Base-by-base conservation (phyloP, 2,797 vertebrate genomes). In the Monodelphis domestica region DNA sequence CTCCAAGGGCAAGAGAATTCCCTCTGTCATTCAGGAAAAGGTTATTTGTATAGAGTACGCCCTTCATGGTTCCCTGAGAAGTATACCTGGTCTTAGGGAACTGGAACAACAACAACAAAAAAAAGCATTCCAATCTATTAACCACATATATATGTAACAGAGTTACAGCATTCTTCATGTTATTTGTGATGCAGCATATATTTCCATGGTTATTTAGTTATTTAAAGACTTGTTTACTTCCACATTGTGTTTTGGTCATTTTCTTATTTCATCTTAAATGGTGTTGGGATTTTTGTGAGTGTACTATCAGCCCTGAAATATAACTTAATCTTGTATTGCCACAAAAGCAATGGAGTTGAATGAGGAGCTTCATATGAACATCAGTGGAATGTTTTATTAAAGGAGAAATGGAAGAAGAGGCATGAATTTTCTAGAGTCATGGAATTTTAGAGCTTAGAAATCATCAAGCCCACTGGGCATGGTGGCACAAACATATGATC, bases 381-480 rank as follows among this genome's bases (percentile, higher is more conserved):
- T 53, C n/a, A 3, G 70, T 63, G 78, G 93, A 93, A 45, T 84
- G 89, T 38, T 96, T 93, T 56, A 93, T 90, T 95, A 93, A 93
- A 94, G 11, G 28, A 21, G 78, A 89, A 93, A 24, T 78, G 54
- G 11, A 50, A 59, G 38, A 94, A 59, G 24, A 84, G 21, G 4
- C 63, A 15, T 11, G 28, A 54, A 52, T 91, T 6, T 55, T 91
- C 53, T 21, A 33, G 10, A 33, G 53, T 89, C n/a, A 10, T 88
- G 54, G n/a, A 14, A 6, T 90, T 93, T 84, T 50, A 87, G 87
- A 45, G 51, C 87, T n/a, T n/a, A n/a, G 38, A 84, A 84, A 84
- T 84, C 21, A 11, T 45, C 38, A 45, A 45, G 17, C 26, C 38
- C 38, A 84, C n/a, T 84, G 5, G 70, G n/a, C 38, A 45, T 84